Base-by-base conservation (phyloP, 2,797 vertebrate species). In the Coreius guichenoti region DNA sequence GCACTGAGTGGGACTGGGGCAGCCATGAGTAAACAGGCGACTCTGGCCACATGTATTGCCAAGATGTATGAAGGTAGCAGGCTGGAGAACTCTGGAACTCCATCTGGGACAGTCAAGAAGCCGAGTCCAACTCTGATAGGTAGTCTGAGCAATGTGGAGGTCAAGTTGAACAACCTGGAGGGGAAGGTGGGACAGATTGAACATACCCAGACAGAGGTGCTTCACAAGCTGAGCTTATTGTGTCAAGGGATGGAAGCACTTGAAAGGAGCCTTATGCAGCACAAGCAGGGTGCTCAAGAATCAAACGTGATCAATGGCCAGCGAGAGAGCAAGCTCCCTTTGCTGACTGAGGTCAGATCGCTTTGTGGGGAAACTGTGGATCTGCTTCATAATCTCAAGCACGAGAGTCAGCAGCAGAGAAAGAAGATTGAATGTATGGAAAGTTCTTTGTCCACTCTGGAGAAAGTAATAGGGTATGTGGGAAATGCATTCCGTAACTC, bases 401-500 rank as follows among this genome's bases (percentile, higher is more conserved):
- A 94, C 69, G 96, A 97, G 23, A 90, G 93, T 2, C 89, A 75
- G 0, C 93, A 92, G 88, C 95, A 97, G 29, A 90, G 93, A 19
- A 94, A 95, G 75, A 95, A 93, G 81, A 93, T 97, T 0, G 94
- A 96, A 83, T 93, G 94, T 70, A 94, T 97, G 74, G 94, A 96
- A 89, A 94, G 89, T 88, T 94, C 94, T 80, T 91, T 97, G 56
- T 93, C 93, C 63, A 92, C 94, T 0, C 83, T 96, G 89, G 96
- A 96, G 91, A 96, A 95, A 89, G 94, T 95, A 45, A 86, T 96
- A 45, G 92, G 92, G 0, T 93, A 94, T 87, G 91, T 97, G 86
- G 95, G 93, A 43, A 91, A 96, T 36, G 90, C 93, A n/a, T 93
- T 97, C 88, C 95, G 92, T 91, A 96, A 95, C 91, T 97, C 95